A percentile compares a stretch with the other conserved stretches of the same genome.
phyloP scores from a whole-genome alignment of 2,888 invertebrate species.

The Hedya salicella region DNA sequence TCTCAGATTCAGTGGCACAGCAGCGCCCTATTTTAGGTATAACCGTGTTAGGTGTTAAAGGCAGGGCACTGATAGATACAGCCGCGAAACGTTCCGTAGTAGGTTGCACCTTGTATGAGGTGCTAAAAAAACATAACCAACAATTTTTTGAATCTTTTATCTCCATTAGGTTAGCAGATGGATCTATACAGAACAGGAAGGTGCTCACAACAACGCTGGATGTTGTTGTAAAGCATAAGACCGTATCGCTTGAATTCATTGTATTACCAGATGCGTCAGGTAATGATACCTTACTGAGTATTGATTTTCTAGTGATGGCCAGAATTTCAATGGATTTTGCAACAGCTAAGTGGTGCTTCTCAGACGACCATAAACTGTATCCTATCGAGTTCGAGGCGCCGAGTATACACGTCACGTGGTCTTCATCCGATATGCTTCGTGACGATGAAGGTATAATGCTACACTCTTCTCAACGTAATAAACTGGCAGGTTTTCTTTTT shows the following conservation, averaged over 20 bases:
- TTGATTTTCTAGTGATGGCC: neutral
- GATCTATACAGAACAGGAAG: too few species aligned
- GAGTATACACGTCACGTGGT: neutral
- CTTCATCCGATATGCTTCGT: neutral
- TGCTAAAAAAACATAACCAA: too few species aligned
- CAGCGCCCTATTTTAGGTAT: too few species aligned
- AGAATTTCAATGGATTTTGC: conserved; percentile 2
- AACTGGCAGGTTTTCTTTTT: neutral
- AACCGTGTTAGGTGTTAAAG: too few species aligned
- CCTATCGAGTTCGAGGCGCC: conserved; percentile 4
- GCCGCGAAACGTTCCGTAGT: too few species aligned
- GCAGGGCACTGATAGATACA: too few species aligned
- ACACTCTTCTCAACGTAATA: neutral
- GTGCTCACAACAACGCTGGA: conserved; percentile 4
- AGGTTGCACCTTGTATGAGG: too few species aligned
- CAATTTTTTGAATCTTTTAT: too few species aligned
- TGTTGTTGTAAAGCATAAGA: conserved; percentile 11
- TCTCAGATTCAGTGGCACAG: too few species aligned
- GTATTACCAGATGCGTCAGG: neutral
- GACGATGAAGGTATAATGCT: conserved; percentile 10
- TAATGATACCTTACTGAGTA: conserved; percentile 12
- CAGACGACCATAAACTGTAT: neutral
- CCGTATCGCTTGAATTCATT: conserved; percentile 6
- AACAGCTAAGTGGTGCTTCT: neutral
- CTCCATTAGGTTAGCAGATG: too few species aligned